phyloP scores from a whole-genome alignment of 1,140 invertebrate species.

The Thrips palmi region DNA sequence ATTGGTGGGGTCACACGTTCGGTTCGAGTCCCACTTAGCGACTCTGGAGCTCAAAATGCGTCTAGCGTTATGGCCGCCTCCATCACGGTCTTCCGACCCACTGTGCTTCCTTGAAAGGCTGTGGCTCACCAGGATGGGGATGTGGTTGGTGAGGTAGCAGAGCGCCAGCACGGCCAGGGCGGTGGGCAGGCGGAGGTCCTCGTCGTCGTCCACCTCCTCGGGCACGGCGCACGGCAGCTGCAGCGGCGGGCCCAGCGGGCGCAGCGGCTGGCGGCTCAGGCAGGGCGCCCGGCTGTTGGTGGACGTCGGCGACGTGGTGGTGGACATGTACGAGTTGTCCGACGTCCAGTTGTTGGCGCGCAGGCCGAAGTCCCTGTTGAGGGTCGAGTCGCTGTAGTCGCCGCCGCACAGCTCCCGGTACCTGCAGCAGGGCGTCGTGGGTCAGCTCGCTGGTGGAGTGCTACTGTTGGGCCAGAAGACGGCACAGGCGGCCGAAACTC shows the following conservation, averaged over 20 bases:
- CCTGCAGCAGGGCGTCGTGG: slow-evolving; percentile 14
- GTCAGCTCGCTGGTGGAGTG: slow-evolving; percentile 19
- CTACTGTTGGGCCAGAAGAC: no score
- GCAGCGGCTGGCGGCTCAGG: slow-evolving; percentile 11
- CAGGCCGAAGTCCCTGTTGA: slow-evolving; percentile 14
- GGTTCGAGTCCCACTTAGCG: no score
- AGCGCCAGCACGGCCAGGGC: slow-evolving; percentile 27
- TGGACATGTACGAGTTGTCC: slow-evolving; percentile 14
- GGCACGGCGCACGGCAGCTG: slow-evolving; percentile 23
- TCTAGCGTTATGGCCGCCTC: no score
- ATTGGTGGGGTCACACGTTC: no score
- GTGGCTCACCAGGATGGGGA: slow-evolving; percentile 33
- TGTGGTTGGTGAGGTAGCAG: slow-evolving; percentile 32
- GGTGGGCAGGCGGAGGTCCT: slow-evolving; percentile 26
- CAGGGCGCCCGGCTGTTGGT: slow-evolving; percentile 25
- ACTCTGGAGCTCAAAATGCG: no score
- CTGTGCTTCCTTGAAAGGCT: neutral
- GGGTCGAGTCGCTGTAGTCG: slow-evolving; percentile 21
- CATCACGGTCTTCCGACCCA: slow-evolving; percentile 1
- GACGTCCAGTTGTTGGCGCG: slow-evolving; percentile 12
- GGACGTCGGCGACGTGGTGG: slow-evolving; percentile 25
- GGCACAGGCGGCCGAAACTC: no score
- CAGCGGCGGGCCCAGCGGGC: slow-evolving; percentile 1
- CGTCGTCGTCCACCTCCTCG: slow-evolving; percentile 11
- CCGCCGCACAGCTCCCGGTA: slow-evolving; percentile 15